Base-by-base conservation (phyloP, 1,140 invertebrate genomes). In the Scaptomyza montana region DNA sequence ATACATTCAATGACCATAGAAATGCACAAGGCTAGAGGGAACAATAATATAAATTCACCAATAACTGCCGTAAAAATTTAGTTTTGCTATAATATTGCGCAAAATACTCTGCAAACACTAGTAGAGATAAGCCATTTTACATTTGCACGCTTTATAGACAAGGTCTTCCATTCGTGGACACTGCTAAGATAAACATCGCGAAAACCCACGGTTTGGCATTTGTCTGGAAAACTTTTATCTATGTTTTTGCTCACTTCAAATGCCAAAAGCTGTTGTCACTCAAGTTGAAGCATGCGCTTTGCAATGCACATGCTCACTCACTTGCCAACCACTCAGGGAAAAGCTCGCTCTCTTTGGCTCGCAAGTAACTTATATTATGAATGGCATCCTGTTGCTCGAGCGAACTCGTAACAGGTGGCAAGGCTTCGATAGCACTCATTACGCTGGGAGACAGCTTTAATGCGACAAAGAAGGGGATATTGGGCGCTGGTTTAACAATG, bases 341-440 rank as follows among this genome's bases (percentile, higher is more conserved):
- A 9, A 33, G 57, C 81, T 77, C 47, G 10, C 5, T 59, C 80
- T 69, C 60, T 66, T 64, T 64, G 54, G 19, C 54, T 75, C 56
- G 25, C 41, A 57, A 56, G 49, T 78, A 65, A 50, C 13, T 56
- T 72, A 25, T 65, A 67, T 84, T 80, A 87, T 87, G 84, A 87
- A 87, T 87, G 84, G 84, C 84, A 80, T 87, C 82, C 84, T 87
- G 84, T 87, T 87, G 84, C 84, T 84, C 71, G 69, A 72, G 65
- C 39, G 49, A 61, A 73, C 64, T 73, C 50, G 87, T 87, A 87
- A 87, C 84, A 87, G 84, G 84, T 87, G 84, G 84, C 63, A 89
- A 87, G 78, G 79, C 72, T 74, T 45, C 19, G 30, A 45, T 9
- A 9, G 41, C n/a, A 57, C 72, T 64, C 66, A 57, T 57, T 43